Percentiles rank a stretch among this genome's conserved stretches.
Conservation (phyloP, 1,140 invertebrate genomes). For the Gonioctena quinquepunctata region DNA sequence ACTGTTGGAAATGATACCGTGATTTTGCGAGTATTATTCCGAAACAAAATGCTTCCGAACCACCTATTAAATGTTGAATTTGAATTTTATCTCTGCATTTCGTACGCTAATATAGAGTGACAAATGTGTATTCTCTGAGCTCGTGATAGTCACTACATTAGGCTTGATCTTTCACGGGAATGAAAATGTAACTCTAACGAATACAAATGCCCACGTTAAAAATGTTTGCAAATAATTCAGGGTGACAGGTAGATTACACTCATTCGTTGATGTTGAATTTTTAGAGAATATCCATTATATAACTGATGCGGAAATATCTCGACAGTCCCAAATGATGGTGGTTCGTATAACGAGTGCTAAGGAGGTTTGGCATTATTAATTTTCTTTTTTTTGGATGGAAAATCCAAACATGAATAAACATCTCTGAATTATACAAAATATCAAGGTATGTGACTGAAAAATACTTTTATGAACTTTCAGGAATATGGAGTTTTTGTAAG, state of each 20-base stretch:
- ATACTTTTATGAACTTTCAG: too few species aligned
- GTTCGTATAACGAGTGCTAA: too few species aligned
- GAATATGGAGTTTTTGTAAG: too few species aligned
- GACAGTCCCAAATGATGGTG: too few species aligned
- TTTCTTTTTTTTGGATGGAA: too few species aligned
- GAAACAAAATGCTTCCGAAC: not conserved
- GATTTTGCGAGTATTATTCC: not conserved
- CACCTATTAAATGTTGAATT: not conserved
- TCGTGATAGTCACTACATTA: conserved; percentile 1
- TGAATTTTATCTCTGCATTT: not conserved
- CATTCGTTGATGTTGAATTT: not conserved
- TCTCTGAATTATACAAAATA: too few species aligned
- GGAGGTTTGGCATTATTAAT: too few species aligned
- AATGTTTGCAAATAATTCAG: not conserved
- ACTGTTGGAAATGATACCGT: too few species aligned
- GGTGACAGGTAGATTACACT: not conserved
- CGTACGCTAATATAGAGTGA: not conserved
- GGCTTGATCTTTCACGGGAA: conserved; percentile 11
- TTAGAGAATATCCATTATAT: not conserved
- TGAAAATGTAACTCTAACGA: conserved; percentile 27
- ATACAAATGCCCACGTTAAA: conserved; percentile 19
- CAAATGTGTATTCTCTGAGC: not conserved
- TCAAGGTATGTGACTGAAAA: too few species aligned
- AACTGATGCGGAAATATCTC: not conserved
- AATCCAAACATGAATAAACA: too few species aligned